A percentile compares a stretch with the other conserved stretches of the same genome.
These are phyloP conservation scores for Cydia amplana DNA, from an alignment of 1,140 invertebrate genomes.

Conservation along the genomic window DNA sequence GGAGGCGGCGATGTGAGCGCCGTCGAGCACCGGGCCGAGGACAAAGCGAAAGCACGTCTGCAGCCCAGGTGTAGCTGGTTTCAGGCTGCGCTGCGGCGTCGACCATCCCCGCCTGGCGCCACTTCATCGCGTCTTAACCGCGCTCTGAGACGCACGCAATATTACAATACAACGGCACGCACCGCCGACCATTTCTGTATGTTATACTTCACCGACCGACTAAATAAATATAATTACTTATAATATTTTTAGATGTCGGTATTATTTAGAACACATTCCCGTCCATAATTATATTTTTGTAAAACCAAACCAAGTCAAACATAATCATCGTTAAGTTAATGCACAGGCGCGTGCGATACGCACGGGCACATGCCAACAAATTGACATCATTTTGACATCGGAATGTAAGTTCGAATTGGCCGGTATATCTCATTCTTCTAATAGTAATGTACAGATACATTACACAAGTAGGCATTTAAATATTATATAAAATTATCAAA, in stretches of 20 bases:
- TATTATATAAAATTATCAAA: too few species aligned
- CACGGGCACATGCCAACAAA: too few species aligned
- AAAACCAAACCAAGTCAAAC: too few species aligned
- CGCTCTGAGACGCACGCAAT: constrained; percentile 62
- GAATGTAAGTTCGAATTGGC: too few species aligned
- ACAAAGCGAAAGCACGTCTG: constrained; percentile 61
- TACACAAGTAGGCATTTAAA: too few species aligned
- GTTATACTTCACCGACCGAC: constrained; percentile 41
- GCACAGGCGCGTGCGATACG: too few species aligned
- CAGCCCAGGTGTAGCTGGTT: constrained; percentile 39
- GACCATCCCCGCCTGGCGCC: constrained; percentile 44
- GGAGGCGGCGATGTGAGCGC: constrained; percentile 46
- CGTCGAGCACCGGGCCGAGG: constrained; percentile 48
- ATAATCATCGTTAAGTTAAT: too few species aligned
- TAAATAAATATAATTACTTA: constrained; percentile 40
- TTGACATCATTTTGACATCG: too few species aligned
- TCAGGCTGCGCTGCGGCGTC: constrained; percentile 51
- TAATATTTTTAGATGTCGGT: constrained; percentile 45
- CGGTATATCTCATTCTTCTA: too few species aligned
- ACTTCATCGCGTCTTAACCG: constrained; percentile 49
- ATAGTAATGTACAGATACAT: too few species aligned
- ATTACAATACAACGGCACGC: constrained; percentile 72
- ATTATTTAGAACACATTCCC: too few species aligned
- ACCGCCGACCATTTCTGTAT: constrained; percentile 48
- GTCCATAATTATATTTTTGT: too few species aligned